Base-by-base conservation (phyloP, 2,888 invertebrate species). In the Keiferia lycopersicella region DNA sequence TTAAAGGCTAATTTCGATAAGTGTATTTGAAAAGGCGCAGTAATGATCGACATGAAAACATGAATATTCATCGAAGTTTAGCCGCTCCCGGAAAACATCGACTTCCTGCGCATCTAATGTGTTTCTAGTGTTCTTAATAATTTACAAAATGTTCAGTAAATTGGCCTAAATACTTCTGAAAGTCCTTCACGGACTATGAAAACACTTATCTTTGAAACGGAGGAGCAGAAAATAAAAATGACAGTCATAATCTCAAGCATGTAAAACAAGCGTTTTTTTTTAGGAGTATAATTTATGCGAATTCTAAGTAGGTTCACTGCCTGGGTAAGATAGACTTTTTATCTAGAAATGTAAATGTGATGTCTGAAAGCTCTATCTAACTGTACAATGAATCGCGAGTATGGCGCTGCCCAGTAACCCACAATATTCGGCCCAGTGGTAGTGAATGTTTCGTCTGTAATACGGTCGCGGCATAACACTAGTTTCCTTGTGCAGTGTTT, bases 401-500 rank as follows among this genome's bases (percentile, higher is more conserved):
- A 73, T 68, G 71, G 72, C 73, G 68, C 66, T 68, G 68, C 89
- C 90, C 84, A 90, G 91, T 91, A 88, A 91, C 91, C 91, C 87
- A 91, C 89, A 89, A 88, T 87, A 81, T 81, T 84, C 90, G 87
- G 86, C 85, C 88, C 87, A 87, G 84, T 88, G 87, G 86, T 88
- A 88, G 87, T 86, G 90, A 90, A 90, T 90, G 89, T 91, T 90
- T 86, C 85, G 90, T 90, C 88, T 90, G 87, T 88, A 89, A 84
- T 86, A 88, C 90, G 89, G 89, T 84, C 90, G 91, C 90, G 91
- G 91, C 89, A 87, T 87, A 90, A 90, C 90, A 90, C 89, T 89
- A 91, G 90, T 90, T 91, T 88, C 91, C 91, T 88, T 90, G 90
- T 90, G 89, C 89, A 88, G 87, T 89, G 90, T 91, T 91, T 91